These are phyloP conservation scores for Pipistrellus nathusii DNA, from an alignment of 2,797 vertebrate species.

Conservation along the genomic window DNA sequence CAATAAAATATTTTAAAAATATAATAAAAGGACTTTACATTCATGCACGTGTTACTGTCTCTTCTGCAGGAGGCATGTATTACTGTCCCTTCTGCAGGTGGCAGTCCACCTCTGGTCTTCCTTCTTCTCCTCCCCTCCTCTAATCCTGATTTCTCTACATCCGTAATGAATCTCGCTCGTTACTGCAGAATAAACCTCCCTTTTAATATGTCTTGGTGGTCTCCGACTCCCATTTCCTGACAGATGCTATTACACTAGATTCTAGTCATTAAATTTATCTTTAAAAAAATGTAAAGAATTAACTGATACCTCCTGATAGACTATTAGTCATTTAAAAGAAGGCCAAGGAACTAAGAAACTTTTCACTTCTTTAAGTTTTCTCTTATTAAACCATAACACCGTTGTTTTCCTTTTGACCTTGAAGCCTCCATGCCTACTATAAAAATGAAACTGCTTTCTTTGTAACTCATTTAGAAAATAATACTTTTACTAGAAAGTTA, in stretches of 20 bases:
- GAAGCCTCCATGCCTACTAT: background rate
- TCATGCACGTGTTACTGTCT: no score
- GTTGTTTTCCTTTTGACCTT: background rate
- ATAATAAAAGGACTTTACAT: no score
- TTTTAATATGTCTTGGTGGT: no score
- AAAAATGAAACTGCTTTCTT: slow-evolving; percentile 25
- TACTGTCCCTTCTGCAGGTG: no score
- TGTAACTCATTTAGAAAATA: slow-evolving; percentile 51
- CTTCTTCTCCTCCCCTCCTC: no score
- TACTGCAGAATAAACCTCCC: no score
- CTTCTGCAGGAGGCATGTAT: no score
- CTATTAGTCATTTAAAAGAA: background rate
- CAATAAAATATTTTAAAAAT: no score
- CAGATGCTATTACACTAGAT: background rate
- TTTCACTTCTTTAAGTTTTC: slow-evolving; percentile 22
- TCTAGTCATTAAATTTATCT: background rate
- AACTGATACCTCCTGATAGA: background rate
- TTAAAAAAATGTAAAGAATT: slow-evolving; percentile 9
- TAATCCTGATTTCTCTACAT: no score
- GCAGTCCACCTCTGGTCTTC: no score
- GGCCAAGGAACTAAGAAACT: background rate
- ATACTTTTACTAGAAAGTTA: slow-evolving; percentile 4
- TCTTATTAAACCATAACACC: background rate
- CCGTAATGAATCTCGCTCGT: no score
- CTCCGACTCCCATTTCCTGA: no score